phyloP scores from a whole-genome alignment of 23 tunicate species.

The Clavelina lepadiformis region DNA sequence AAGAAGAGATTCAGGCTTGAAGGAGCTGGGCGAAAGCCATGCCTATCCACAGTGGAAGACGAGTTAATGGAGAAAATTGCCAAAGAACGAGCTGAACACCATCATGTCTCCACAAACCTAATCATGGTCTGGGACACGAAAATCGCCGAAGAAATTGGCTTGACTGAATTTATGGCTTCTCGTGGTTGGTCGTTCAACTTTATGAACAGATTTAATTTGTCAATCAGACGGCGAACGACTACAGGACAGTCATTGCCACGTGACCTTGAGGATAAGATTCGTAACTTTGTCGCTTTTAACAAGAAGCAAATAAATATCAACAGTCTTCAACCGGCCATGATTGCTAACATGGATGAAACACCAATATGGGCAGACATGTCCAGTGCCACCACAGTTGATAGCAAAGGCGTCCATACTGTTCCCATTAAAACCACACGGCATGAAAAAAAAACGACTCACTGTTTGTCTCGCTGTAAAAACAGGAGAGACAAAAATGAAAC shows the following conservation, averaged over 20 bases:
- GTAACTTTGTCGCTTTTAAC: slow-evolving; percentile 6
- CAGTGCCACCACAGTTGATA: slow-evolving; percentile 21
- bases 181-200: slow-evolving; percentile 39
- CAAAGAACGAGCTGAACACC: slow-evolving; percentile 35
- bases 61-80: slow-evolving; percentile 50
- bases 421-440: slow-evolving; percentile 17
- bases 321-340: slow-evolving; percentile 8
- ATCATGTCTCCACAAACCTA: slow-evolving; percentile 47
- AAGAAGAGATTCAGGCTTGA: slow-evolving; percentile 32
- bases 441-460: slow-evolving; percentile 12
- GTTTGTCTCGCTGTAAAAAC: slow-evolving; percentile 21
- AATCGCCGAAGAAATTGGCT: slow-evolving; percentile 29
- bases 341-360: slow-evolving; percentile 34
- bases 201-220: slow-evolving; percentile 4
- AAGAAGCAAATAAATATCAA: slow-evolving; percentile 6
- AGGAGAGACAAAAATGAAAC: slow-evolving; percentile 9
- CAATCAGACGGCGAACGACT: slow-evolving; percentile 9
- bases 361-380: slow-evolving; percentile 43
- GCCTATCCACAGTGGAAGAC: slow-evolving; percentile 31
- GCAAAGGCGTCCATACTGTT: slow-evolving; percentile 6
- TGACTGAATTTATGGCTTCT: slow-evolving; percentile 43
- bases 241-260: slow-evolving; percentile 29
- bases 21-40: too few relatives aligned
- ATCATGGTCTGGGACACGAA: slow-evolving; percentile 40
- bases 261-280: slow-evolving; percentile 14